Base-by-base conservation (phyloP, 1,140 invertebrate species). In the Drosophila nebulosa region DNA sequence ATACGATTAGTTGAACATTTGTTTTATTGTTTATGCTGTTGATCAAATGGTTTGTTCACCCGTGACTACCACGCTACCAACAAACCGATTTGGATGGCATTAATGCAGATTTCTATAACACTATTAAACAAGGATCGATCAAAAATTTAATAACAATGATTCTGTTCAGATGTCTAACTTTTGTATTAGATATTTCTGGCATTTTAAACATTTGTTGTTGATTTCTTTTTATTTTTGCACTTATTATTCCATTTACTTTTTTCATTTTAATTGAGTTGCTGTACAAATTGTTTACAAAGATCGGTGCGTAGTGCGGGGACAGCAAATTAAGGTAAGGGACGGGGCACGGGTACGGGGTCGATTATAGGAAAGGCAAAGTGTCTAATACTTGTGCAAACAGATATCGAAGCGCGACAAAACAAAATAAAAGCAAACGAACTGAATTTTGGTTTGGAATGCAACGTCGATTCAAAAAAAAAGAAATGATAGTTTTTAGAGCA, bases 381-480 rank as follows among this genome's bases (percentile, higher is more conserved):
- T 77, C 63, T 88, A 86, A 86, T 86, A 86, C 81, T 88, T 86
- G 83, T 86, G 83, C 83, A 70, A 86, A 88, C 83, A 74, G 81
- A 76, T 73, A 77, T 39, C 59, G 26, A 65, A 39, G 68, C 78
- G 57, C 46, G 30, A 65, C 67, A 59, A 7, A 73, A 64, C 59
- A 69, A 57, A 52, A 68, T 57, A 39, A 55, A 64, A 74, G 70
- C 78, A 65, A 61, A 71, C 52, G 63, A 79, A 67, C 51, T 68
- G 30, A 64, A 65, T 59, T 68, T 52, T 76, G 59, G 69, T 74
- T 86, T 86, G 83, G 81, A 86, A 86, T 86, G 81, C 81, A 88
- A 86, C 39, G 39, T 16, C 78, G 81, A 88, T 78, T 81, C 69
- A 78, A 61, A 68, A 81, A 71, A 59, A 78, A 64, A 68, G 51